Evolutionary conservation across 2,113 vertebrate genomes (phyloP), one percentile per base, ranked within the genome.

Genomic region (Athene cunicularia): DNA sequence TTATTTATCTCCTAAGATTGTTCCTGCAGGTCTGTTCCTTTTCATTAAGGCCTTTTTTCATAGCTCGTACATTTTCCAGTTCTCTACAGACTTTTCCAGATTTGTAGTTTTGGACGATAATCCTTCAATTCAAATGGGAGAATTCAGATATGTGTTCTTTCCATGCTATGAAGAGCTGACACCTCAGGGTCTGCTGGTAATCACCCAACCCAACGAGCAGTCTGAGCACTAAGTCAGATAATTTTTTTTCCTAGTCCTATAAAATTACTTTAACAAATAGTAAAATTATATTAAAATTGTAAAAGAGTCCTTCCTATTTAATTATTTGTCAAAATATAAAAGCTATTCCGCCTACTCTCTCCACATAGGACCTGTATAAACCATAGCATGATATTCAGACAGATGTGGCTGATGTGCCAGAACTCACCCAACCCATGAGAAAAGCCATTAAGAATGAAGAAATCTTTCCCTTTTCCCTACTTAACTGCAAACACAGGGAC

Each of bases 401-500:
- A 58, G 23, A 91, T 63, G 19, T 23, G 20, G 33, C 39, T 8
- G 4, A 30, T 62, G 45, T 62, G 55, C 18, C 79, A 88, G 71
- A 74, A 85, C 11, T 64, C 41, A 73, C 17, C 30, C 55, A 66
- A 50, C 23, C 17, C 45, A 41, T 45, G 37, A 90, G 33, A 62
- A 91, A 93, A 90, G 19, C 22, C 30, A 80, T 75, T 86, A 84
- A 93, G 81, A 90, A 60, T 88, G 62, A 86, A 86, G 71, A 93
- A 95, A 82, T 70, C 41, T 94, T 90, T 68, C 43, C 22, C 41
- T 83, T 37, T 91, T 88, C 50, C 26, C 39, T 85, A 41, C 23
- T 63, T 88, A 72, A 56, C 56, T 88, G 68, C 30, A 91, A 90
- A 60, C 64, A 84, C 21, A 90, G 67, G 53, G 33, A 83, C n/a